Conservation (phyloP, 2,113 vertebrate genomes). For the Mugil cephalus region DNA sequence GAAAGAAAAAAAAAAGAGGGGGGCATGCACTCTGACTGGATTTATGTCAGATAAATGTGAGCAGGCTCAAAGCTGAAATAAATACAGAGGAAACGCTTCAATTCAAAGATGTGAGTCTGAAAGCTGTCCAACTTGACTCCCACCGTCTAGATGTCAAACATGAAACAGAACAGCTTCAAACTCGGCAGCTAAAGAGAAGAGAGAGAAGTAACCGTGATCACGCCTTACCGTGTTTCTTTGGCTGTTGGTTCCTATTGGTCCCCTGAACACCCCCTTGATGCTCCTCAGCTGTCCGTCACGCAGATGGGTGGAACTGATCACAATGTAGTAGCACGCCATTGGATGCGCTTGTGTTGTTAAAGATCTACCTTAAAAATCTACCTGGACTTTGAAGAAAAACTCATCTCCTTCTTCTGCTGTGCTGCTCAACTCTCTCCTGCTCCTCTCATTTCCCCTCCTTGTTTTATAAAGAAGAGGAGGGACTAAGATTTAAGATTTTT, state of each 20-base stretch:
- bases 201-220: not conserved
- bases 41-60: not conserved
- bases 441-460: constrained; percentile 8
- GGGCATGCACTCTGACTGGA: not conserved
- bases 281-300: constrained; percentile 97
- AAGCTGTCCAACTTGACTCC: not conserved
- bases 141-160: not conserved
- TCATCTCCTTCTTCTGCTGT: constrained; percentile 8
- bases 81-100: not conserved
- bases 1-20: no score
- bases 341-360: constrained; percentile 67
- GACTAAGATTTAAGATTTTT: not conserved
- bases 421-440: constrained; percentile 19
- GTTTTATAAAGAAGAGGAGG: constrained; percentile 44
- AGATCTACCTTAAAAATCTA: constrained; percentile 16
- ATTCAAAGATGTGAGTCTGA: not conserved
- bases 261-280: constrained; percentile 98
- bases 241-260: constrained; percentile 91
- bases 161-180: constrained; percentile 7
- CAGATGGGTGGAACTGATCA: constrained; percentile 98
- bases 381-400: constrained; percentile 7
- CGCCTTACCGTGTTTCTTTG: constrained; percentile 91
- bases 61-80: not conserved
- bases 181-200: not conserved
- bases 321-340: constrained; percentile 99